Conservation (phyloP, 2,797 vertebrate species). For the Passerculus sandwichensis region DNA sequence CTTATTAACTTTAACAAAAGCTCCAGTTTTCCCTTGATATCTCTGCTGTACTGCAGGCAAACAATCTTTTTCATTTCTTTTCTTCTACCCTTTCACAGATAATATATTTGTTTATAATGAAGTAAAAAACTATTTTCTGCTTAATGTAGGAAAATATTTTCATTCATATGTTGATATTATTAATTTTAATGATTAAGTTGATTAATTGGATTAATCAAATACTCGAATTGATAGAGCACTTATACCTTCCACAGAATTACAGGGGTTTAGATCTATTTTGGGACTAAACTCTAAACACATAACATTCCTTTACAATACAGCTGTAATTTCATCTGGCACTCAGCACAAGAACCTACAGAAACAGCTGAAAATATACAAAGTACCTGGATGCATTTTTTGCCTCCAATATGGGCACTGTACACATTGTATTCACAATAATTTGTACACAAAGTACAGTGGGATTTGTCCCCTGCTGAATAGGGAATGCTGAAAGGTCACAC, state of each 20-base stretch:
- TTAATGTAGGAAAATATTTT: background rate
- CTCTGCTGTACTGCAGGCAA: background rate
- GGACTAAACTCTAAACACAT: background rate
- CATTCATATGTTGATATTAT: background rate
- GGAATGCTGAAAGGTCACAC: background rate
- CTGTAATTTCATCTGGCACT: background rate
- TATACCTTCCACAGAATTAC: background rate
- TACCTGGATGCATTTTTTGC: background rate
- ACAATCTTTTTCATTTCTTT: background rate
- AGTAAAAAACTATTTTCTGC: background rate
- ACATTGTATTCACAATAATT: background rate
- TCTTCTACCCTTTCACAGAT: background rate
- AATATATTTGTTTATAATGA: background rate
- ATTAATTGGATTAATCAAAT: background rate
- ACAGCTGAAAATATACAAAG: background rate
- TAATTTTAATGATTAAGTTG: background rate
- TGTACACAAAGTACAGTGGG: background rate
- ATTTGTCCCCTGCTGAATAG: background rate
- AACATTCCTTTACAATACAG: background rate
- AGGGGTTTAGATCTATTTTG: background rate
- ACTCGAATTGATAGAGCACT: background rate
- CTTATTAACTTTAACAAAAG: slow-evolving; percentile 24
- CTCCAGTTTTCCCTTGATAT: background rate
- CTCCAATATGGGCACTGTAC: background rate
- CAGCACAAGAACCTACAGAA: background rate